Evolutionary conservation across 2,888 invertebrate genomes (phyloP).

Genomic region (Pyrochroa serraticornis): DNA sequence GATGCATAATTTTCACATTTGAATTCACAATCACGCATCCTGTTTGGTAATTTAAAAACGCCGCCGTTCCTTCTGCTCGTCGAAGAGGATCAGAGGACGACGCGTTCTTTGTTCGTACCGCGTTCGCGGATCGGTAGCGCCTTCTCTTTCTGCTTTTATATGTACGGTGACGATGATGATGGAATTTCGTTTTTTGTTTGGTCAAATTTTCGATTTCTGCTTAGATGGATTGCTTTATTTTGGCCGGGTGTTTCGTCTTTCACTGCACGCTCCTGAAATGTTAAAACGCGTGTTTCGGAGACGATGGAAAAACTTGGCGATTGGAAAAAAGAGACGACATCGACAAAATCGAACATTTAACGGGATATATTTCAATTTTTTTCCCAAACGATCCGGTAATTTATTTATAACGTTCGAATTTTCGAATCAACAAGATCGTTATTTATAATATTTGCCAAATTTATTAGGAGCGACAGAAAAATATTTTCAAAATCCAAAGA

Average conservation of each 20-base stretch:
- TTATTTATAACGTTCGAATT: too few relatives aligned
- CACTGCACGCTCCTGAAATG: too few relatives aligned
- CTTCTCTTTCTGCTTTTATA: conserved; percentile 17
- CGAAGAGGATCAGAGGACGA: not conserved
- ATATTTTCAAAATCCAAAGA: too few relatives aligned
- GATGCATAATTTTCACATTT: conserved; percentile 56
- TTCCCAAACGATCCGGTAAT: too few relatives aligned
- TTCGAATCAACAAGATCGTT: too few relatives aligned
- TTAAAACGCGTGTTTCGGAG: too few relatives aligned
- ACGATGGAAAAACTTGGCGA: too few relatives aligned
- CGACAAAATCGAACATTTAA: too few relatives aligned
- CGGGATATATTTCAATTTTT: too few relatives aligned
- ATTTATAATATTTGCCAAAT: too few relatives aligned
- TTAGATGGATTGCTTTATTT: conserved; percentile 39
- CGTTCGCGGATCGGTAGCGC: not conserved
- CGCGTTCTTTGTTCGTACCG: conserved; percentile 10
- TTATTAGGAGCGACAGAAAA: too few relatives aligned
- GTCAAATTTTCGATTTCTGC: conserved; percentile 20
- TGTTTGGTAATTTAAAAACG: conserved; percentile 34
- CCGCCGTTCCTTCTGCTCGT: conserved; percentile 3
- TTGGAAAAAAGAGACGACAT: too few relatives aligned
- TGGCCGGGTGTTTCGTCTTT: not conserved
- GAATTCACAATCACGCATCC: conserved; percentile 52
- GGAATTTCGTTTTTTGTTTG: conserved; percentile 23
- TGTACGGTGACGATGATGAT: conserved; percentile 14